These are phyloP conservation scores for Drosophila setosimentum DNA, from an alignment of 2,888 invertebrate genomes.

Conservation along the genomic window DNA sequence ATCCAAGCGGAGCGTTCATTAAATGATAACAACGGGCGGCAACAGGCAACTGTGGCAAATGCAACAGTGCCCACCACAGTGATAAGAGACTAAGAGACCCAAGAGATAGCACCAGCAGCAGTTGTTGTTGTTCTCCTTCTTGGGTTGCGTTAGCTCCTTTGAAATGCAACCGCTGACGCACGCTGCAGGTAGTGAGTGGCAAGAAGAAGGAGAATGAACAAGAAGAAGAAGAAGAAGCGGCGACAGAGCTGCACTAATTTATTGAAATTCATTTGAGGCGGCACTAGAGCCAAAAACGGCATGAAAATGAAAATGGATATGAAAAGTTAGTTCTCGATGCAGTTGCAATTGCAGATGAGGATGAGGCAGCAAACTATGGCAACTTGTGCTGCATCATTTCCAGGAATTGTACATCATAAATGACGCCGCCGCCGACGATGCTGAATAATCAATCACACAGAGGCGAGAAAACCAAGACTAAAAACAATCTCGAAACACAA, in stretches of 20 bases:
- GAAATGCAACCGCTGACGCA: slow-evolving; percentile 22
- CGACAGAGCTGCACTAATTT: slow-evolving; percentile 49
- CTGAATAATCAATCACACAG: slow-evolving; percentile 2
- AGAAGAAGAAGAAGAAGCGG: neutral
- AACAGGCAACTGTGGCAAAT: slow-evolving; percentile 25
- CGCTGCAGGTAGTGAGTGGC: slow-evolving; percentile 12
- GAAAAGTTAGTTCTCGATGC: neutral
- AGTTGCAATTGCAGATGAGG: slow-evolving; percentile 11
- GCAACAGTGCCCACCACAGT: slow-evolving; percentile 44
- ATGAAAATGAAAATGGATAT: slow-evolving; percentile 5
- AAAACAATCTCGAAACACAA: neutral
- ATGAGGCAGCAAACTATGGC: slow-evolving; percentile 5
- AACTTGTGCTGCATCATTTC: slow-evolving; percentile 43
- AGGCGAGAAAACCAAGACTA: neutral
- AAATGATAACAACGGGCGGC: slow-evolving; percentile 73
- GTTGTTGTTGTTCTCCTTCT: neutral
- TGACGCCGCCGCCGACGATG: slow-evolving; percentile 1
- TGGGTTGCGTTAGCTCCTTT: slow-evolving; percentile 19
- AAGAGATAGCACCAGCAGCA: neutral
- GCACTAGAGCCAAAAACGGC: slow-evolving; percentile 65
- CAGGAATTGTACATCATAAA: slow-evolving; percentile 42
- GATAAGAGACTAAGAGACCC: slow-evolving; percentile 42
- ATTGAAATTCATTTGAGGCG: slow-evolving; percentile 75
- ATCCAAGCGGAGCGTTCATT: slow-evolving; percentile 67
- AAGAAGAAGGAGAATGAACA: neutral